phyloP scores from a whole-genome alignment of 1,140 invertebrate genomes.

The Yoshiicerus persimilis region DNA sequence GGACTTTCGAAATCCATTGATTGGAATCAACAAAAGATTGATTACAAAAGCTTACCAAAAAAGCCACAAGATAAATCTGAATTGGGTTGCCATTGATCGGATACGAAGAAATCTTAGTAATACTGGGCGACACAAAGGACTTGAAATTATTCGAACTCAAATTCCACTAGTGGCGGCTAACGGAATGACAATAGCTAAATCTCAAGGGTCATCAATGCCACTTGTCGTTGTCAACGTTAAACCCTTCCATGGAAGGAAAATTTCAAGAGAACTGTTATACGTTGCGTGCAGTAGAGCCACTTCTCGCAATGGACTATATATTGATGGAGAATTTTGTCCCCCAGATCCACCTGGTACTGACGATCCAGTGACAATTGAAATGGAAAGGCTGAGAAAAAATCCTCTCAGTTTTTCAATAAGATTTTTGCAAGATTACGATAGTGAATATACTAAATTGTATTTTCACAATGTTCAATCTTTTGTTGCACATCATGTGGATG shows the following conservation, averaged over 20 bases:
- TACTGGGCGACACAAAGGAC: background rate
- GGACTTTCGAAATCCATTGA: background rate
- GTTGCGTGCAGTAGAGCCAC: slow-evolving; percentile 31
- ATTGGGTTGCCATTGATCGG: background rate
- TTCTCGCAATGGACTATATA: background rate
- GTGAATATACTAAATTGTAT: background rate
- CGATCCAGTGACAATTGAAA: background rate
- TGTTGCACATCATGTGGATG: too few relatives aligned
- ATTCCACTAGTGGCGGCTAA: background rate
- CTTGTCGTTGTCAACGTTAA: background rate
- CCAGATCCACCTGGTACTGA: background rate
- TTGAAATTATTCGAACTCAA: background rate
- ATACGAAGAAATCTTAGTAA: background rate
- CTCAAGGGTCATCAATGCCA: background rate
- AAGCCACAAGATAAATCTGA: background rate
- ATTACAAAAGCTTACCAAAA: background rate
- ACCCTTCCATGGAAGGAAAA: background rate
- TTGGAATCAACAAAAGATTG: background rate
- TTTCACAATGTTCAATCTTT: slow-evolving; percentile 37
- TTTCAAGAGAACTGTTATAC: background rate
- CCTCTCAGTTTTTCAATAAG: background rate
- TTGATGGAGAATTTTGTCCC: slow-evolving; percentile 23
- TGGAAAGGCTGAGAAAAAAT: background rate
- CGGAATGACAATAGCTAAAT: background rate
- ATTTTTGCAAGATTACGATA: background rate